phyloP scores from a whole-genome alignment of 2,797 vertebrate genomes.

The Alouatta caraya region DNA sequence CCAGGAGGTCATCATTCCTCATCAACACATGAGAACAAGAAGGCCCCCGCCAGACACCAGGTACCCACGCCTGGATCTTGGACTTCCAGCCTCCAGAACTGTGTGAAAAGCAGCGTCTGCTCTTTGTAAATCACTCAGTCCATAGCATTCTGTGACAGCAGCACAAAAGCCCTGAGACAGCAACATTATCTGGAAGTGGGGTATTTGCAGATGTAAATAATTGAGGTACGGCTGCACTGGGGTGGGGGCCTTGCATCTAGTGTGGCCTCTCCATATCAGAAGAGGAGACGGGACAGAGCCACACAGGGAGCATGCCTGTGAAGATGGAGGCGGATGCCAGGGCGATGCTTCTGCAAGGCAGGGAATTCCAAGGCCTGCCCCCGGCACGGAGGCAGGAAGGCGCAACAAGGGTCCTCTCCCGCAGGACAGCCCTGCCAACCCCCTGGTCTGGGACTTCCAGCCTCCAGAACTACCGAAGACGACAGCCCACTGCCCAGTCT shows the following conservation, averaged over 20 bases:
- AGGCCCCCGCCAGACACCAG: neutral
- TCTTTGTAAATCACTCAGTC: neutral
- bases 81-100: neutral
- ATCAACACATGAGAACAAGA: neutral
- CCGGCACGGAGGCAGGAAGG: neutral
- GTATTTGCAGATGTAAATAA: neutral
- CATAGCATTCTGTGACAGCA: too few relatives aligned
- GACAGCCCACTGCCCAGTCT: too few relatives aligned
- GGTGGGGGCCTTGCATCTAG: neutral
- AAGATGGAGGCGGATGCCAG: neutral
- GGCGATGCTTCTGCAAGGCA: neutral
- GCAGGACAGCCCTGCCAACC: accelerated
- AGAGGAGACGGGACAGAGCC: neutral
- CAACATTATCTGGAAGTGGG: neutral
- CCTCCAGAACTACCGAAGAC: neutral
- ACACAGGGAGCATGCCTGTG: neutral
- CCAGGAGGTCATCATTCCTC: neutral
- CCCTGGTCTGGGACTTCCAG: neutral
- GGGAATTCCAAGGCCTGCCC: accelerated
- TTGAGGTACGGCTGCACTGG: too few relatives aligned
- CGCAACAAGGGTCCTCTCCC: neutral
- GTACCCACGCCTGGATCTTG: neutral
- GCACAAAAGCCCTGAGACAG: neutral
- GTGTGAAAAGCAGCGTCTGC: neutral
- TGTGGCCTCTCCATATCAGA: neutral